A percentile compares a stretch with the other conserved stretches of the same genome.
phyloP scores from a whole-genome alignment of 2,888 invertebrate genomes.

The Nineta flava region DNA sequence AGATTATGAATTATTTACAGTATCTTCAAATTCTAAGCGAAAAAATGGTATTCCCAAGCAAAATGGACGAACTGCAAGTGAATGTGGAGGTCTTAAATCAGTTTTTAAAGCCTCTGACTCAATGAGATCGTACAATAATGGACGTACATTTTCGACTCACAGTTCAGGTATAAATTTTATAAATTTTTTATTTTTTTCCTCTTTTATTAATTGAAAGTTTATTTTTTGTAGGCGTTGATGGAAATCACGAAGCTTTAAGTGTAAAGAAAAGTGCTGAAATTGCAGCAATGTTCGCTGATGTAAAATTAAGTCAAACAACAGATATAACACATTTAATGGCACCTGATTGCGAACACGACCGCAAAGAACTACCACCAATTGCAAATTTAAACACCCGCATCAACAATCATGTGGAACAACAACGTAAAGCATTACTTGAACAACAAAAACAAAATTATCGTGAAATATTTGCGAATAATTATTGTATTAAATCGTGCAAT shows the following conservation, averaged over 20 bases:
- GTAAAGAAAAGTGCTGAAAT: constrained; percentile 82
- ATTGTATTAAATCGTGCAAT: constrained; percentile 2
- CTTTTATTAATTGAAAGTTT: background rate
- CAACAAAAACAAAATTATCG: constrained; percentile 4
- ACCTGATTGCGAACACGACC: constrained; percentile 15
- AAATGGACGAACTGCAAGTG: constrained; percentile 19
- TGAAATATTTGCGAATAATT: constrained; percentile 1
- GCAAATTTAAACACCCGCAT: constrained; percentile 2
- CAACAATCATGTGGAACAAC: constrained; percentile 2
- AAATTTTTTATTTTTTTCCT: background rate
- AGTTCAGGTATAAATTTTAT: background rate
- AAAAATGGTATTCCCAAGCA: background rate
- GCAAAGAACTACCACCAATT: background rate
- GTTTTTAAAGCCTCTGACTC: constrained; percentile 2
- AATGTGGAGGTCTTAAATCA: constrained; percentile 10
- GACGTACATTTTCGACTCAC: background rate
- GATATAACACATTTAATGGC: constrained; percentile 37
- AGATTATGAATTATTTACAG: constrained; percentile 56
- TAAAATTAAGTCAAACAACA: constrained; percentile 52
- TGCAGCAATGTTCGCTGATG: constrained; percentile 69
- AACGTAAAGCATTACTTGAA: constrained; percentile 3
- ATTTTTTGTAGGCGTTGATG: background rate
- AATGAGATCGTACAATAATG: constrained; percentile 1
- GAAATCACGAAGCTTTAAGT: constrained; percentile 47
- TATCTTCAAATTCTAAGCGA: constrained; percentile 25